Base-by-base conservation (phyloP, 2,797 vertebrate species). In the Helarctos malayanus region DNA sequence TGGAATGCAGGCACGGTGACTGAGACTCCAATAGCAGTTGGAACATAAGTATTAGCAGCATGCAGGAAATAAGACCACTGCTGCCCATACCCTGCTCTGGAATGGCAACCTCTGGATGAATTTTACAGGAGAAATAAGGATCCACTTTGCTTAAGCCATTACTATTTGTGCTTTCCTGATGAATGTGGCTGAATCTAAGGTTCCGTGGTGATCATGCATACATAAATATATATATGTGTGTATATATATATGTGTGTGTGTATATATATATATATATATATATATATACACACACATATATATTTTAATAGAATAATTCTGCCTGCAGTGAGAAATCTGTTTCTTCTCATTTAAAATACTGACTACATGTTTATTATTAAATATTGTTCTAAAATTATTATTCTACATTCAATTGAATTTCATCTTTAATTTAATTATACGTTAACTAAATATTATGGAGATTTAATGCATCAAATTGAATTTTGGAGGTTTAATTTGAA, bases 391-490 rank as follows among this genome's bases (percentile, higher is more conserved):
- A 56, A 68, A 68, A 68, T n/a, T 19, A 68, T 56, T 9, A 69
- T 38, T 80, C 4, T 80, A 56, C 52, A 69, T 38, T 76, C 4
- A 69, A 90, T 38, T 75, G 68, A 87, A 49, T 25, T 56, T 35
- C 3, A 83, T 75, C 41, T 95, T 91, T 35, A 80, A 59, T 27
- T 41, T 69, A 94, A 86, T 69, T 82, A n/a, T 83, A 71, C 61
- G 19, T 23, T 75, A 88, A 73, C 23, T 45, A 49, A 68, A 38
- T 80, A 63, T 80, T 85, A 85, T 41, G 13, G 29, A n/a, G 13
- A 78, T 59, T 85, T 25, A n/a, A 81, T 80, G 75, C 92, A 19
- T 3, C 25, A 76, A 41, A 21, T 54, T 91, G 32, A 83, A 92
- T 65, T 84, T 19, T 54, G 3, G 3, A 83, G 4, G 1, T 73